Base-by-base conservation (phyloP, 2,888 invertebrate genomes). In the Plutella xylostella region DNA sequence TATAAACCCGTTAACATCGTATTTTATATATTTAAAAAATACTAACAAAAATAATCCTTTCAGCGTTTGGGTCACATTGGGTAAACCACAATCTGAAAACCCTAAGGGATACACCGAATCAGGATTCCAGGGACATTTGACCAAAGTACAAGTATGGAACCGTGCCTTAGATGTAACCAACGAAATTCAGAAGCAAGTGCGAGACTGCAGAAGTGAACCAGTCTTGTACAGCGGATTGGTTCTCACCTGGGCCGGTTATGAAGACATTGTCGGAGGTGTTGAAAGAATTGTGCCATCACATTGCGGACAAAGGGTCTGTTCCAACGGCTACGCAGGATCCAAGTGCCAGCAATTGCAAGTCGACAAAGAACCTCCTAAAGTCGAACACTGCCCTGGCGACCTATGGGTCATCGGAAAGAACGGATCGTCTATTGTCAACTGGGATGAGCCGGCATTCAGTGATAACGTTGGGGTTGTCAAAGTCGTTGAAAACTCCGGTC, bases 51-150 rank as follows among this genome's bases (percentile, higher is more conserved):
- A 42, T 17, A 11, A 19, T 52, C 43, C 37, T 39, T 88, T 54
- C 69, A 94, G 93, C 75, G 93, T 92, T 37, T 97, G 96, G 96
- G 90, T 94, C 35, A 94, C 95, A 28, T 83, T 97, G 37, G 97
- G 97, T 44, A 94, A 94, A 64, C 96, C 96, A 40, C 90, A 92
- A 65, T 89, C 90, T 7, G 92, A 92, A 53, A 90, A 89, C 65
- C 86, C 90, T n/a, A 91, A 92, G 58, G 89, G 90, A 0, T 94
- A 94, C 61, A 91, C 93, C 0, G 95, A 95, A 72, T 86, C 91
- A 37, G 96, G 96, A n/a, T 97, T 97, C 90, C 94, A 95, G 85
- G 98, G 98, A 21, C 94, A 95, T 58, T 80, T 98, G 33, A 96
- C 96, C 7, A 94, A 97, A 72, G 93, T 96, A 25, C 96, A 97